Percentiles rank a stretch among this genome's conserved stretches.
Evolutionary conservation across 1,140 invertebrate genomes (phyloP).

Genomic region (Drosophila repletoides): DNA sequence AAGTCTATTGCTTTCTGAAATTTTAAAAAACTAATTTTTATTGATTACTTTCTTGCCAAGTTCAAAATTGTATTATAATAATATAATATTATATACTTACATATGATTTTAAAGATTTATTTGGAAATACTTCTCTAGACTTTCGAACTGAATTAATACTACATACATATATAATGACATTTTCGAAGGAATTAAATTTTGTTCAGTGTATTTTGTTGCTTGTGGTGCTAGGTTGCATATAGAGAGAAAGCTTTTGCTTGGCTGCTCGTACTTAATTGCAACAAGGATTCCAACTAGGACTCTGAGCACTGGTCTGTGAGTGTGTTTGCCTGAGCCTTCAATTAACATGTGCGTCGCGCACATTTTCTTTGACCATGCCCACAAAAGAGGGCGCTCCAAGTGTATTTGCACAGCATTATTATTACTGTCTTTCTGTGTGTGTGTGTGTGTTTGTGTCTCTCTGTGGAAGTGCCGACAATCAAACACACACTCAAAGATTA

Average conservation of each 20-base stretch:
- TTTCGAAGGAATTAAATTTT: too few species aligned
- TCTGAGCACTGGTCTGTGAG: not conserved
- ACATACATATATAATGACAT: too few species aligned
- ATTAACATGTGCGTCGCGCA: slow-evolving; percentile 71
- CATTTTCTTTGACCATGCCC: slow-evolving; percentile 60
- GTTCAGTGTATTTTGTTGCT: slow-evolving; percentile 10
- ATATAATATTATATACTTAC: too few species aligned
- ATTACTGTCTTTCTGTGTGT: slow-evolving; percentile 23
- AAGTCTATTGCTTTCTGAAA: too few species aligned
- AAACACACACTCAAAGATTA: slow-evolving; percentile 80
- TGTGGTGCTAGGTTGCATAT: slow-evolving; percentile 8
- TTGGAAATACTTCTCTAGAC: too few species aligned
- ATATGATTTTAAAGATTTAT: too few species aligned
- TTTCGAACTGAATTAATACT: too few species aligned
- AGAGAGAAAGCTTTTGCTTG: slow-evolving; percentile 10
- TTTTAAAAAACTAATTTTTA: too few species aligned
- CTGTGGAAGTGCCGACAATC: slow-evolving; percentile 68
- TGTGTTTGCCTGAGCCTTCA: slow-evolving; percentile 60
- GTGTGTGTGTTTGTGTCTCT: not conserved
- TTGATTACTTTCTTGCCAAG: too few species aligned
- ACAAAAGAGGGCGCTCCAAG: slow-evolving; percentile 28
- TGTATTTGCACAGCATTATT: slow-evolving; percentile 66
- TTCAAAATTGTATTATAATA: too few species aligned
- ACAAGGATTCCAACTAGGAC: slow-evolving; percentile 1
- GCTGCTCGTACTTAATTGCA: slow-evolving; percentile 35